Percentiles rank a stretch among this genome's conserved stretches.
These are phyloP conservation scores for Stichopus chloronotus DNA, from an alignment of 35 echinoderm and acorn worm species.

Conservation along the genomic window DNA sequence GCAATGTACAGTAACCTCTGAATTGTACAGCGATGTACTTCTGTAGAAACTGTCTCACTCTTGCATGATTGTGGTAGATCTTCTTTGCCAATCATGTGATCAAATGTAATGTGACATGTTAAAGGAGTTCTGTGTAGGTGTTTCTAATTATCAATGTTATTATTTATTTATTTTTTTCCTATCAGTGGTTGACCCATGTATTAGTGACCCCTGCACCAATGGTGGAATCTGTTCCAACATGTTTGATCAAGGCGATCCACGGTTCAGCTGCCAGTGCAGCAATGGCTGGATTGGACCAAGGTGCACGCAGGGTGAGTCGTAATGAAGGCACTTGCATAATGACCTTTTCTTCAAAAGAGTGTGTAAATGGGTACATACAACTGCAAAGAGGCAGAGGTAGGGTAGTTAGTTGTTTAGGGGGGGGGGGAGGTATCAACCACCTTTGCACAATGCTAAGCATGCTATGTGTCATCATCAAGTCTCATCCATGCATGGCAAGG, in stretches of 20 bases:
- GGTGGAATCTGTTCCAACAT: conserved; percentile 53
- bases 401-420: neutral
- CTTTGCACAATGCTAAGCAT: neutral
- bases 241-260: conserved; percentile 6
- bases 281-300: conserved; percentile 42
- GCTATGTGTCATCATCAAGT: no score
- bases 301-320: conserved; percentile 29
- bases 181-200: conserved; percentile 48
- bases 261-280: conserved; percentile 43
- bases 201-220: conserved; percentile 50
- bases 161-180: no score
- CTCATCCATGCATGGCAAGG: no score
- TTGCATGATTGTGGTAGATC: no score
- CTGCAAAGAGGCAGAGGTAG: neutral
- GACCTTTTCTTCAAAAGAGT: neutral
- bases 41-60: no score
- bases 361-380: neutral
- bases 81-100: no score
- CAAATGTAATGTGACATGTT: no score
- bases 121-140: no score
- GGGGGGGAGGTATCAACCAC: neutral
- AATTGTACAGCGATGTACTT: no score
- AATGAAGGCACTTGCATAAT: neutral
- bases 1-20: no score
- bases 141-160: no score